Evolutionary conservation across 2,888 invertebrate species (phyloP).

Genomic region (Tetheella fluctuosa): DNA sequence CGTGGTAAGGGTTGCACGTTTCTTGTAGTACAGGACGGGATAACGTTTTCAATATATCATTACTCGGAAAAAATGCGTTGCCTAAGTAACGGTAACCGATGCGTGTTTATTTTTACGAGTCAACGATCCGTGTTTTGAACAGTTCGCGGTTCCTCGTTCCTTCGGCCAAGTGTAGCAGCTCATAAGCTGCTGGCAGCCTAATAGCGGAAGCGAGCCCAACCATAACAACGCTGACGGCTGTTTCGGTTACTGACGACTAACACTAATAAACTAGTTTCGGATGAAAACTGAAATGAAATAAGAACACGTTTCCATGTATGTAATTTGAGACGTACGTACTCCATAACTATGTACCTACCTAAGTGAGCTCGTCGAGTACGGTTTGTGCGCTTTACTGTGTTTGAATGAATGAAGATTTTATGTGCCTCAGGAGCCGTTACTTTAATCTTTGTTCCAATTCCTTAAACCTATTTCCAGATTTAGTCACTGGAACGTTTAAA

Average conservation of each 20-base stretch:
- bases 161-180: constrained; percentile 39
- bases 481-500: constrained; percentile 6
- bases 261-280: constrained; percentile 73
- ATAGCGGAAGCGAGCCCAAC: constrained; percentile 73
- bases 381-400: constrained; percentile 10
- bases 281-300: constrained; percentile 70
- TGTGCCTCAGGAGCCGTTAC: constrained; percentile 3
- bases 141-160: constrained; percentile 50
- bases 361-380: constrained; percentile 1
- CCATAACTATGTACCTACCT: constrained; percentile 17
- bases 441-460: constrained; percentile 11
- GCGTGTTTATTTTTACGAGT: constrained; percentile 68
- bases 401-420: constrained; percentile 1
- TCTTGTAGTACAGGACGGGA: neutral
- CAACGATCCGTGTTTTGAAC: constrained; percentile 58
- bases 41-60: neutral
- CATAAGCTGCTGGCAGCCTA: constrained; percentile 42
- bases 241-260: constrained; percentile 69
- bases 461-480: constrained; percentile 9
- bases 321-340: constrained; percentile 51
- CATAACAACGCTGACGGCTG: constrained; percentile 74
- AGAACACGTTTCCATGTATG: constrained; percentile 63
- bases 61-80: constrained; percentile 17
- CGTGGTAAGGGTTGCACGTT: neutral
- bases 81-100: constrained; percentile 40